phyloP scores from a whole-genome alignment of 2,113 vertebrate genomes.

The Dicentrarchus labrax region DNA sequence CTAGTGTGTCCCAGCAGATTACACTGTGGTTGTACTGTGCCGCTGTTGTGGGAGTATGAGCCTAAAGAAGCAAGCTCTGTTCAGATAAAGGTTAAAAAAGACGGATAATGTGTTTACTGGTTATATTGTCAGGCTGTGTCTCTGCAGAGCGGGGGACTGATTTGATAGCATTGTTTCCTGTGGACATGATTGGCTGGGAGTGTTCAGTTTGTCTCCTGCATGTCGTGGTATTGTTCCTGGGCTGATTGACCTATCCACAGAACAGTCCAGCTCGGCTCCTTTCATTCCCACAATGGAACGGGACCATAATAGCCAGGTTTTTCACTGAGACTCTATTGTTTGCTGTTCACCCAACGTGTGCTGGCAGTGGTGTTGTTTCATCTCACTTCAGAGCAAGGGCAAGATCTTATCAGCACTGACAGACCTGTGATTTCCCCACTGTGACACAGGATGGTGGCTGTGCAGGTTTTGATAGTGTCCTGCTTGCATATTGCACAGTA shows the following conservation, averaged over 20 bases:
- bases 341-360: conserved; percentile 33
- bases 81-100: background rate
- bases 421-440: conserved; percentile 34
- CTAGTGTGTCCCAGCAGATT: background rate
- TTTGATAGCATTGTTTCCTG: conserved; percentile 25
- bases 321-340: conserved; percentile 49
- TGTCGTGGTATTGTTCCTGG: conserved; percentile 33
- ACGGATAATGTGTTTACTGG: background rate
- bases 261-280: conserved; percentile 31
- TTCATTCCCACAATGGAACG: conserved; percentile 23
- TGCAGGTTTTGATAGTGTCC: background rate
- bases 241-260: conserved; percentile 42
- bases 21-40: background rate
- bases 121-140: background rate
- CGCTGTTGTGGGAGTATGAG: background rate
- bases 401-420: conserved; percentile 31
- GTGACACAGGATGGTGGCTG: conserved; percentile 11
- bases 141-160: background rate
- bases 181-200: conserved; percentile 22
- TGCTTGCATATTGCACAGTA: background rate
- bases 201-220: conserved; percentile 15
- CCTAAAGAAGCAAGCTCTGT: background rate
- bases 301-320: conserved; percentile 36
- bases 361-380: conserved; percentile 25
- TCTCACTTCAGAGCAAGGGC: conserved; percentile 17